Conservation (phyloP, 2,113 vertebrate species). For the Orthochromis malagaraziensis region DNA sequence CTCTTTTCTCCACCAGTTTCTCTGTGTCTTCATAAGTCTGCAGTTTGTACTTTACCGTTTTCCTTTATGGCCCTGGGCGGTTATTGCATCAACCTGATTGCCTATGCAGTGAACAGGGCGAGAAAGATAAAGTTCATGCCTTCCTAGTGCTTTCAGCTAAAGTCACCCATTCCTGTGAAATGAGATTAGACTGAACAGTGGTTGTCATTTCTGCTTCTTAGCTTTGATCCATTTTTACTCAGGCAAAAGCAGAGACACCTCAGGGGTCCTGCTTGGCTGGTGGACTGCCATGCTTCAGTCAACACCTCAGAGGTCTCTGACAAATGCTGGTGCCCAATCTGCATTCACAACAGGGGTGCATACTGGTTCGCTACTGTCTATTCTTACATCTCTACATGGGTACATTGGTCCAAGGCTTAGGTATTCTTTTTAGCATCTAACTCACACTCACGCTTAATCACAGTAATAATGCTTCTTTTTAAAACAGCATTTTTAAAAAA, state of each 20-base stretch:
- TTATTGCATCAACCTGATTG: background rate
- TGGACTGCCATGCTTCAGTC: conserved; percentile 6
- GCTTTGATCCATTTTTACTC: conserved; percentile 22
- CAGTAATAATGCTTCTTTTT: background rate
- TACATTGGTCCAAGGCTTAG: background rate
- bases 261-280: background rate
- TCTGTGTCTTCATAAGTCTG: background rate
- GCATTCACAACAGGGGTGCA: conserved; percentile 4
- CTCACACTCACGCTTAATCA: background rate
- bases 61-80: background rate
- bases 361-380: background rate
- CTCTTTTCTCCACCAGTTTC: background rate
- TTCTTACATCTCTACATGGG: background rate
- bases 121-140: background rate
- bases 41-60: background rate
- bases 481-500: background rate
- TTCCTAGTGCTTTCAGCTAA: background rate
- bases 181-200: conserved; percentile 2
- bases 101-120: background rate
- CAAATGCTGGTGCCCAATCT: background rate
- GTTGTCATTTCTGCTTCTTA: conserved; percentile 14
- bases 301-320: background rate
- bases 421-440: background rate
- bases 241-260: background rate
- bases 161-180: background rate